Conservation (phyloP, 30 jellyfish, hydroid and myxozoan species). For the Aurelia aurita region DNA sequence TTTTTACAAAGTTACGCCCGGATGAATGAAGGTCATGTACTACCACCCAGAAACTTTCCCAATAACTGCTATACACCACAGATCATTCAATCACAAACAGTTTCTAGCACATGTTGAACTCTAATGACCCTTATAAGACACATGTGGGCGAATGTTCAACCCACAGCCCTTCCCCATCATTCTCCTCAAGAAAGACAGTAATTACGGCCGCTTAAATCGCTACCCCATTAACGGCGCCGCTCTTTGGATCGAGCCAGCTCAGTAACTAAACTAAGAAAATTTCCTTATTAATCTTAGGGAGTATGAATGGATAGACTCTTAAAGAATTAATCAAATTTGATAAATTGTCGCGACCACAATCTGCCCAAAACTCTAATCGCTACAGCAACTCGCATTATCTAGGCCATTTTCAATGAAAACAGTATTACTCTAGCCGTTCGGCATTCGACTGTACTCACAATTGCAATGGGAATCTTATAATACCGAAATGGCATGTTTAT, state of each 20-base stretch:
- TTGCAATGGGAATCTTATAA: conserved; percentile 21
- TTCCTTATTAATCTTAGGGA: background rate
- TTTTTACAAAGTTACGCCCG: too few species aligned
- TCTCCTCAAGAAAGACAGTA: too few species aligned
- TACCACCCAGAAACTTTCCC: too few species aligned
- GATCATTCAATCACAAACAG: too few species aligned
- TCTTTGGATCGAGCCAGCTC: background rate
- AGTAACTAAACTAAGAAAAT: background rate
- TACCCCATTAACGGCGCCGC: too few species aligned
- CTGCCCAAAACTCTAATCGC: conserved; percentile 36
- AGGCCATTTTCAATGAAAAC: conserved; percentile 1
- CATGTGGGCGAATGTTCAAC: too few species aligned
- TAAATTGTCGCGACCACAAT: conserved; percentile 46
- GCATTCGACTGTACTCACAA: conserved; percentile 2
- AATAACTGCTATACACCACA: too few species aligned
- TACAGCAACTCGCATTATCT: conserved; percentile 4
- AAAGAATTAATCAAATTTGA: conserved; percentile 32
- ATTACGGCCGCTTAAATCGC: too few species aligned
- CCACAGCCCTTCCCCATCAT: too few species aligned
- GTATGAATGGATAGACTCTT: conserved; percentile 10
- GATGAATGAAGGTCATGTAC: too few species aligned
- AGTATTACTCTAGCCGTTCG: background rate
- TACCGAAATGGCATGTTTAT: conserved; percentile 38
- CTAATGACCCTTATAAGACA: too few species aligned
- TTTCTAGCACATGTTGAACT: too few species aligned